These are phyloP conservation scores for Stenopsyche tienmushanensis DNA, from an alignment of 1,140 invertebrate species.

Conservation along the genomic window DNA sequence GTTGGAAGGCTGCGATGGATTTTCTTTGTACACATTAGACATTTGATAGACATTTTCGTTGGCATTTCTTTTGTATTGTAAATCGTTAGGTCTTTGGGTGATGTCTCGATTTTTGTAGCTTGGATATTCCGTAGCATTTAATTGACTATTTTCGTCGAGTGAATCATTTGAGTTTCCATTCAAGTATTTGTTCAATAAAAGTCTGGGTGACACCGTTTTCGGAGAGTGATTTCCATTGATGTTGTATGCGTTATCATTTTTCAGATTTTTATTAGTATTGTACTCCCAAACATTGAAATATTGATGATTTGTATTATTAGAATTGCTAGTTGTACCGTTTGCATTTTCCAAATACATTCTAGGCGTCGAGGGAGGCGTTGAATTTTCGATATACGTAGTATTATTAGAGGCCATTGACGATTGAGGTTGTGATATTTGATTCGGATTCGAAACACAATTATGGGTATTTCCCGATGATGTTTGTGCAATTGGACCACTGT, in stretches of 20 bases:
- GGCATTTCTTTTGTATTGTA: background rate
- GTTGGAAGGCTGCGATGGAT: slow-evolving; percentile 13
- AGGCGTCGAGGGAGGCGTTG: background rate
- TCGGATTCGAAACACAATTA: background rate
- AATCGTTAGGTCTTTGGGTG: background rate
- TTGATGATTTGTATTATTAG: slow-evolving; percentile 5
- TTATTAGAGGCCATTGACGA: background rate
- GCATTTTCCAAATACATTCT: slow-evolving; percentile 26
- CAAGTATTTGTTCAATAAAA: slow-evolving; percentile 26
- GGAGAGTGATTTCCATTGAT: slow-evolving; percentile 24
- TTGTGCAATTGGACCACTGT: slow-evolving; percentile 17
- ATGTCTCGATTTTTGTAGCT: slow-evolving; percentile 3
- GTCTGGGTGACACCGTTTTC: slow-evolving; percentile 23
- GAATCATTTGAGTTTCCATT: slow-evolving; percentile 28
- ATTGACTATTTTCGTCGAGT: slow-evolving; percentile 33
- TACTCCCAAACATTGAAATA: slow-evolving; percentile 26
- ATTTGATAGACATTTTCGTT: background rate
- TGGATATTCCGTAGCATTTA: slow-evolving; percentile 6
- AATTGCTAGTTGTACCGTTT: background rate
- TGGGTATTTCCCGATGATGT: slow-evolving; percentile 18
- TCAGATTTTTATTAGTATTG: slow-evolving; percentile 13
- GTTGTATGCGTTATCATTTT: slow-evolving; percentile 18
- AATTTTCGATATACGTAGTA: background rate
- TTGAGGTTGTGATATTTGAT: slow-evolving; percentile 2
- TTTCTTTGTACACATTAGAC: slow-evolving; percentile 12